Evolutionary conservation across 2,888 invertebrate species (phyloP), one percentile per base, ranked within the genome.

Genomic region (Eupithecia exiguata): DNA sequence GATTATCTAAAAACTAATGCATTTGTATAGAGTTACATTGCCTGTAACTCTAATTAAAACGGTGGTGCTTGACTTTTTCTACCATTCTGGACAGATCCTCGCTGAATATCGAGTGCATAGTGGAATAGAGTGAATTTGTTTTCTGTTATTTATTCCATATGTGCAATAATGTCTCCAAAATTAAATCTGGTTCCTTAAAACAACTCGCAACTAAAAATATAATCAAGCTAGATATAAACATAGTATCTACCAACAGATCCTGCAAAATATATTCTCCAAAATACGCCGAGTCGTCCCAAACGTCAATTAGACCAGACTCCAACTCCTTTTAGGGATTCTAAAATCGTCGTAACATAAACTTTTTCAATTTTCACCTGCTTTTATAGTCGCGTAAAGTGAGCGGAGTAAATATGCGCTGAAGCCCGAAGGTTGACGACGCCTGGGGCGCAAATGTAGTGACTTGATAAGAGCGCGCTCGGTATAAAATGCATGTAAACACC

Each of bases 361-460:
- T 94, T 94, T 94, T 92, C 92, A 94, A 94, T 93, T 94, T 93
- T 91, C 92, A 92, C 92, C 90, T 92, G 87, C 89, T 91, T 89
- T 92, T 91, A 91, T 90, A 90, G 86, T 87, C 87, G 87, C 84
- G 86, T 92, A 92, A 93, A 93, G 89, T 86, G 89, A 86, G 86
- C 87, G 84, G 87, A 88, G 89, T 91, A 90, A 91, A 92, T 91
- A 91, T 92, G 89, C 89, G 88, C 87, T 85, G 86, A 87, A 89
- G 89, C 88, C 87, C 85, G 86, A 87, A 89, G 89, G 91, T 90
- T 91, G 91, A 90, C 90, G 91, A 90, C 89, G 91, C 89, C 89
- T 87, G 87, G 80, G 87, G 88, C 85, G 86, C 86, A 87, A 92
- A 91, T 89, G 88, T 88, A 87, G 87, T 86, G 82, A 90, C 89